phyloP scores from a whole-genome alignment of 2,888 invertebrate species.

The Meiosimyza platycephala region DNA sequence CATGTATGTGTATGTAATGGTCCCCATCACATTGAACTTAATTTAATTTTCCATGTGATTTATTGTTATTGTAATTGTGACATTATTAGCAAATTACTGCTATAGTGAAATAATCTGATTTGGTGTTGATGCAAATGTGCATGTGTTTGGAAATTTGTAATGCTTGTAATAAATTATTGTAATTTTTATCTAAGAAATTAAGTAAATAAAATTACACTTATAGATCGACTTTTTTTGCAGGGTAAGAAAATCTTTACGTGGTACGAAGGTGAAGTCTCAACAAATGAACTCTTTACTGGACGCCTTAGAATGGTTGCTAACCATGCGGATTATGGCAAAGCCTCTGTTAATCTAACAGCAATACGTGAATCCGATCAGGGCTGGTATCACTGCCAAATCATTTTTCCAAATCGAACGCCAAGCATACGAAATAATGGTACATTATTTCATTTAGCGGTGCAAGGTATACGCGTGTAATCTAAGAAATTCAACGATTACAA shows the following conservation, averaged over 20 bases:
- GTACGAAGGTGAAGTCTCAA: slow-evolving; percentile 78
- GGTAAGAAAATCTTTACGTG: slow-evolving; percentile 84
- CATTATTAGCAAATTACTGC: slow-evolving; percentile 48
- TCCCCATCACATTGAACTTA: slow-evolving; percentile 15
- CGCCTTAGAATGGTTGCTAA: slow-evolving; percentile 76
- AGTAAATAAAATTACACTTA: background rate
- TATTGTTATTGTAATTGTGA: slow-evolving; percentile 51
- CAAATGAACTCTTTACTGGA: slow-evolving; percentile 78
- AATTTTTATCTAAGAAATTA: background rate
- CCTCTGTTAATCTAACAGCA: slow-evolving; percentile 83
- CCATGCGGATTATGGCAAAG: slow-evolving; percentile 70
- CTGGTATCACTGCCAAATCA: slow-evolving; percentile 90
- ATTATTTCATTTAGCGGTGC: slow-evolving; percentile 88
- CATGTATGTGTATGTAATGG: background rate
- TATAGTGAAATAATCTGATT: background rate
- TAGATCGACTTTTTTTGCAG: slow-evolving; percentile 66
- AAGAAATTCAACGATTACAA: background rate
- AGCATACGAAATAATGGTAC: slow-evolving; percentile 88
- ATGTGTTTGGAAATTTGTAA: background rate
- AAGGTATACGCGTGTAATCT: slow-evolving; percentile 72
- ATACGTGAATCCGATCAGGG: slow-evolving; percentile 91
- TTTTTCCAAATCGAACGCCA: slow-evolving; percentile 89
- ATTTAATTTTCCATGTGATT: slow-evolving; percentile 37
- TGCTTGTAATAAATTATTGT: background rate
- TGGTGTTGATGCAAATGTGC: background rate